These are phyloP conservation scores for Protaetia brevitarsis DNA, from an alignment of 1,140 invertebrate species.

Conservation along the genomic window DNA sequence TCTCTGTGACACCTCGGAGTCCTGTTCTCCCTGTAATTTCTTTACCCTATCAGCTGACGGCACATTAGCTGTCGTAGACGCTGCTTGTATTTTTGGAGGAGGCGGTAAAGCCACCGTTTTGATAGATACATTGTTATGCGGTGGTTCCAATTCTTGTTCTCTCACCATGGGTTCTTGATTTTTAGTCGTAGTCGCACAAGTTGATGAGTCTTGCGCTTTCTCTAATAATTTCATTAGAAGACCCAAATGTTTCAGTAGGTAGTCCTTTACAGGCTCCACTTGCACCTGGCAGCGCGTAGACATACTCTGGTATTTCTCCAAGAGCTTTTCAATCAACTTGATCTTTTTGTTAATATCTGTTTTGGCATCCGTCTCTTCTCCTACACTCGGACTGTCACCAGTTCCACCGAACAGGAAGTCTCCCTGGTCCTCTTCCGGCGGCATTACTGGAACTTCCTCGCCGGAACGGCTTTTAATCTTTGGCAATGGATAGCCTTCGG, in stretches of 20 bases:
- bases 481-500: constrained; percentile 34
- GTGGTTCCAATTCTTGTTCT: background rate
- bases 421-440: constrained; percentile 30
- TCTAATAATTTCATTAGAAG: constrained; percentile 29
- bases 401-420: constrained; percentile 31
- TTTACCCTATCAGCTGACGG: background rate
- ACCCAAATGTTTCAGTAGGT: constrained; percentile 35
- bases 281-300: constrained; percentile 32
- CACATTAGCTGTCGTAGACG: background rate
- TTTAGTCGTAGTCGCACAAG: background rate
- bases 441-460: background rate
- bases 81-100: background rate
- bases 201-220: background rate
- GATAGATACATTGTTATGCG: background rate
- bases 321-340: constrained; percentile 27
- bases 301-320: constrained; percentile 37
- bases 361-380: constrained; percentile 27
- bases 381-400: background rate
- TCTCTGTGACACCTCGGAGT: background rate
- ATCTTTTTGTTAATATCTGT: constrained; percentile 30
- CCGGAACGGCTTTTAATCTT: constrained; percentile 28
- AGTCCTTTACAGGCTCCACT: constrained; percentile 38
- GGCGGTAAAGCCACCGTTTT: background rate
- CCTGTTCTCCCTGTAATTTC: background rate
- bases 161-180: background rate